A percentile compares a stretch with the other conserved stretches of the same genome.
These are phyloP conservation scores for Borostomias antarcticus DNA, from an alignment of 2,797 vertebrate species.

Conservation along the genomic window DNA sequence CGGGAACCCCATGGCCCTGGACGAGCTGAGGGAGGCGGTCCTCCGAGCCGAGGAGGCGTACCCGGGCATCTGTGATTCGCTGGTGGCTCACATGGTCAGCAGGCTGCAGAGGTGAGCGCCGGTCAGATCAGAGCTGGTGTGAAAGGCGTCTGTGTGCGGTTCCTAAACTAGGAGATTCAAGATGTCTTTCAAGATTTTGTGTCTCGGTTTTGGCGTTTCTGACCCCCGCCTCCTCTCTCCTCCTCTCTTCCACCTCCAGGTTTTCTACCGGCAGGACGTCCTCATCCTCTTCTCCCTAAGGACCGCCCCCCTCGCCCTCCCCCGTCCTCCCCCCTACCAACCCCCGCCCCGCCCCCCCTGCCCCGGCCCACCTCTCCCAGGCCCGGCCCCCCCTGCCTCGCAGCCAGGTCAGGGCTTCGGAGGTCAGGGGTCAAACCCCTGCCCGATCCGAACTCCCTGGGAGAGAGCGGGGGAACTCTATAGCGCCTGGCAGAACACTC, in stretches of 20 bases:
- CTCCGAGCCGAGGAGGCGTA: constrained; percentile 91
- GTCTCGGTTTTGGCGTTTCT: too few species aligned
- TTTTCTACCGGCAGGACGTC: constrained; percentile 88
- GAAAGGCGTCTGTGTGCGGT: too few species aligned
- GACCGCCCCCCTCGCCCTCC: constrained; percentile 10
- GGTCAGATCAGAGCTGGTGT: too few species aligned
- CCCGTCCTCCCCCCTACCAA: constrained; percentile 45
- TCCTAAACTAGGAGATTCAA: too few species aligned
- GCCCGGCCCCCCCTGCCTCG: constrained; percentile 36
- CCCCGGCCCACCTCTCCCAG: constrained; percentile 59
- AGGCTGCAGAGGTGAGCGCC: constrained; percentile 88
- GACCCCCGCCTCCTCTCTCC: not conserved
- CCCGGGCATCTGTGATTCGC: constrained; percentile 91
- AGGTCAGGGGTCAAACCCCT: constrained; percentile 32
- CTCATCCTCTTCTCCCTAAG: constrained; percentile 85
- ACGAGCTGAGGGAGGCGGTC: constrained; percentile 90
- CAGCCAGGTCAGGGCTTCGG: constrained; percentile 61
- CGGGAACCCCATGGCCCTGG: constrained; percentile 89
- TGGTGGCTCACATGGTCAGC: constrained; percentile 91
- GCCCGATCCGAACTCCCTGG: not conserved
- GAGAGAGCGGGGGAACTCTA: not conserved
- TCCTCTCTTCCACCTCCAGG: constrained; percentile 67
- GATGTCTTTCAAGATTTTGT: too few species aligned
- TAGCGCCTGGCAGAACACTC: not conserved
- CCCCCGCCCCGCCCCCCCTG: too few species aligned